A percentile compares a stretch with the other conserved stretches of the same genome.
These are phyloP conservation scores for Drosophila sechellia DNA, from an alignment of 1,140 invertebrate species.

Conservation along the genomic window DNA sequence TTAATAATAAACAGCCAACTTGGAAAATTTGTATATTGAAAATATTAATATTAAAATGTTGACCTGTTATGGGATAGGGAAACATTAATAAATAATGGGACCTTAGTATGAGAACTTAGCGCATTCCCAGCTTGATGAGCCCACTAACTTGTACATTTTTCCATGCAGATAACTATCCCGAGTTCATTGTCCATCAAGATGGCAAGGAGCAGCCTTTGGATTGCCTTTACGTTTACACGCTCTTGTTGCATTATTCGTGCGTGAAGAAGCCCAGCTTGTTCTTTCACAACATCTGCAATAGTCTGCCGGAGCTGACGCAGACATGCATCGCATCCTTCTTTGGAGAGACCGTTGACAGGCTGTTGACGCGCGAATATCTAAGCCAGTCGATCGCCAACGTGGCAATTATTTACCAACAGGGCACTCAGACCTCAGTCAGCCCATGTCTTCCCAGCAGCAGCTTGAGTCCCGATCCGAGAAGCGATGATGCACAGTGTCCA, in stretches of 20 bases:
- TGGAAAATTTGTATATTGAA: too few species aligned
- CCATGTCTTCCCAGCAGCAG: slow-evolving; percentile 3
- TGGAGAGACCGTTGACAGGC: slow-evolving; percentile 37
- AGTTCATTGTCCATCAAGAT: slow-evolving; percentile 50
- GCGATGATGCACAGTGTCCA: neutral
- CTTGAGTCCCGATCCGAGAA: neutral
- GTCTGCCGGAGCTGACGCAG: slow-evolving; percentile 52
- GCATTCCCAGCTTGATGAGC: too few species aligned
- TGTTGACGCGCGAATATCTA: slow-evolving; percentile 42
- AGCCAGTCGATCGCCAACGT: slow-evolving; percentile 50
- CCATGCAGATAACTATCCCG: slow-evolving; percentile 58
- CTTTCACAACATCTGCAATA: slow-evolving; percentile 70
- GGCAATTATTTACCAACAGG: neutral
- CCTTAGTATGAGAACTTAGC: too few species aligned
- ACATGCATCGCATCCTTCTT: slow-evolving; percentile 60
- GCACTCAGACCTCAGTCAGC: neutral
- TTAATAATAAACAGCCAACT: too few species aligned
- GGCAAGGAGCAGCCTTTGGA: slow-evolving; percentile 33
- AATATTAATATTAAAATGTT: too few species aligned
- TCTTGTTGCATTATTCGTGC: slow-evolving; percentile 75
- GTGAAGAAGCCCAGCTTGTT: slow-evolving; percentile 54
- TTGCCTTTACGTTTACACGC: slow-evolving; percentile 67
- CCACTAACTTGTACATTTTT: too few species aligned
- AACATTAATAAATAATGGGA: too few species aligned
- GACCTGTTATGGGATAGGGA: too few species aligned